A percentile compares a stretch with the other conserved stretches of the same genome.
Evolutionary conservation across 2,888 invertebrate genomes (phyloP).

Genomic region (Xiphydria camelus): DNA sequence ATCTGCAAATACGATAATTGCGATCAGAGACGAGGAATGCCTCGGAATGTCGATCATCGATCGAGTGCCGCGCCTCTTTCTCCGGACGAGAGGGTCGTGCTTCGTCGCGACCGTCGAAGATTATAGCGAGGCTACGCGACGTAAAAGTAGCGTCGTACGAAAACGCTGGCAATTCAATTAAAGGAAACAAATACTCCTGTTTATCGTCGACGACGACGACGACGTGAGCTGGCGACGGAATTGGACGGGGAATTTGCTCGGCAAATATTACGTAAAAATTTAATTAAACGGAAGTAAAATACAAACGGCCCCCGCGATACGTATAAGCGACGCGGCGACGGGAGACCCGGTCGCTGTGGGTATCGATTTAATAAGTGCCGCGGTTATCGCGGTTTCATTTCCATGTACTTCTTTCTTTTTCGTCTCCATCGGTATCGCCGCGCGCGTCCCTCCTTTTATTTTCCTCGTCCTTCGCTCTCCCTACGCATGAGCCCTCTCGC

Average conservation of each 20-base stretch:
- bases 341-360: constrained; percentile 4
- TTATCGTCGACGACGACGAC: constrained; percentile 28
- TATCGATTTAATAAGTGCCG: constrained; percentile 17
- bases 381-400: constrained; percentile 4
- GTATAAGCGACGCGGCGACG: constrained; percentile 8
- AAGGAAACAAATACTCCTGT: constrained; percentile 38
- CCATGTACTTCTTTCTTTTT: constrained; percentile 4
- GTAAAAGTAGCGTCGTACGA: no score
- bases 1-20: constrained; percentile 31
- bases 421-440: not conserved
- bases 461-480: no score
- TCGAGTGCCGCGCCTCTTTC: constrained; percentile 15
- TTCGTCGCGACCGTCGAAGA: constrained; percentile 15
- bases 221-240: constrained; percentile 26
- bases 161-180: constrained; percentile 39
- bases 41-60: no score
- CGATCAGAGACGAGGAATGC: constrained; percentile 9
- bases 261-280: constrained; percentile 37
- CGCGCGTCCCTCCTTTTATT: no score
- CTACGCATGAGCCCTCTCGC: no score
- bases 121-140: no score
- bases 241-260: constrained; percentile 32
- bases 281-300: constrained; percentile 32
- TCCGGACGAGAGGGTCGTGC: constrained; percentile 3
- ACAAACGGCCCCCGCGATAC: constrained; percentile 16